Base-by-base conservation (phyloP, 2,113 vertebrate genomes). In the Hippocampus mohnikei region DNA sequence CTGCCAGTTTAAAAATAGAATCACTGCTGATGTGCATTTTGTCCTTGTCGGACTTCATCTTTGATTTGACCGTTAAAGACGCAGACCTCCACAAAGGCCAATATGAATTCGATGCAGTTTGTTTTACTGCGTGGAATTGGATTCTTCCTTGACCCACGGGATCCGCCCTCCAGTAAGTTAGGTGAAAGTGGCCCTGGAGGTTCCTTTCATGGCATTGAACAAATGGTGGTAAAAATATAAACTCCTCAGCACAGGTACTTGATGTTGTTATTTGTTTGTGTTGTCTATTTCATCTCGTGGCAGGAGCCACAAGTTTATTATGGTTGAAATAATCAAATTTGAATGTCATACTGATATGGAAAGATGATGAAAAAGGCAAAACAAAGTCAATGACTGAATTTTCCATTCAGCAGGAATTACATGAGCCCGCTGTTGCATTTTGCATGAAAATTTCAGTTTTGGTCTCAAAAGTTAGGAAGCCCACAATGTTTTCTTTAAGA, bases 1-100 rank as follows among this genome's bases (percentile, higher is more conserved):
- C 78, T 82, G 73, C 72, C 65, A 56, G 75, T 74, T 74, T 81
- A 77, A 80, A 87, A 85, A 86, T 85, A 80, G 76, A 74, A 48
- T 66, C 23, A 23, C 20, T 0, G 7, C 67, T 58, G 44, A 65
- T 81, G 72, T 6, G 59, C 18, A 58, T 79, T 66, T 81, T 2
- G 60, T 74, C 71, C 76, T 72, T 68, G 50, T 61, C 68, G 18
- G 81, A 75, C 61, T 56, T 72, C 3, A 70, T 53, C 21, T 42
- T 63, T 63, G 61, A 63, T n/a, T 63, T n/a, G 21, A 40, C 37
- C 10, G 40, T 62, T 37, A 62, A 61, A 40, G 27, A 61, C 5
- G 53, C 46, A 50, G 48, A 50, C 48, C 18, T 50, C 48, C 18
- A 50, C 23, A 56, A 37, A 37, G 29, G 41, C 42, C 27, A 65